A percentile compares a stretch with the other conserved stretches of the same genome.
Evolutionary conservation across 2,888 invertebrate genomes (phyloP).

Genomic region (Eupsilia transversa): DNA sequence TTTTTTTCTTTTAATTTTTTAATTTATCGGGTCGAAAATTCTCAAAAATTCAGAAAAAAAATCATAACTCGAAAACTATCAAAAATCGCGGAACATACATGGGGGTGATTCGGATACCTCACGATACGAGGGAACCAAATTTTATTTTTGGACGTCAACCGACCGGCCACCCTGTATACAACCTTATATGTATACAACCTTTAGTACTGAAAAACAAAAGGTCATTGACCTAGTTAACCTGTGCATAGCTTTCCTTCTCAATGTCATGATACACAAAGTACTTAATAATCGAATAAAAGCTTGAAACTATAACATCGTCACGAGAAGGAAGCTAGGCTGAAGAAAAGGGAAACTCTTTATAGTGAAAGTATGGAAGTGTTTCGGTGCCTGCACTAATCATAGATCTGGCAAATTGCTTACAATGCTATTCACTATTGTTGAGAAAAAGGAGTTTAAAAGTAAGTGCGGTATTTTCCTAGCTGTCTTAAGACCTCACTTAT

Average conservation of each 20-base stretch:
- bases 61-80: too few species aligned
- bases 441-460: conserved; percentile 12
- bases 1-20: too few species aligned
- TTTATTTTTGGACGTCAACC: too few species aligned
- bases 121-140: too few species aligned
- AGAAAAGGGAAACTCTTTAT: conserved; percentile 66
- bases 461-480: not conserved
- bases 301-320: conserved; percentile 50
- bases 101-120: too few species aligned
- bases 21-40: too few species aligned
- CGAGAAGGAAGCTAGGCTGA: conserved; percentile 59
- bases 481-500: too few species aligned
- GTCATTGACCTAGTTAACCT: not conserved
- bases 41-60: too few species aligned
- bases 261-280: not conserved
- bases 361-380: conserved; percentile 80
- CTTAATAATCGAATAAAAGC: conserved; percentile 19
- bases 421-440: conserved; percentile 36
- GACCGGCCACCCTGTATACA: too few species aligned
- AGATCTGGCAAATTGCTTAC: conserved; percentile 53
- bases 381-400: conserved; percentile 71
- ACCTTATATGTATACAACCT: not conserved
- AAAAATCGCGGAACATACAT: too few species aligned
- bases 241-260: too few species aligned
- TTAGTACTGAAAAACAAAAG: not conserved